Base-by-base conservation (phyloP, 2,888 invertebrate genomes). In the Eustalomyia histrio region DNA sequence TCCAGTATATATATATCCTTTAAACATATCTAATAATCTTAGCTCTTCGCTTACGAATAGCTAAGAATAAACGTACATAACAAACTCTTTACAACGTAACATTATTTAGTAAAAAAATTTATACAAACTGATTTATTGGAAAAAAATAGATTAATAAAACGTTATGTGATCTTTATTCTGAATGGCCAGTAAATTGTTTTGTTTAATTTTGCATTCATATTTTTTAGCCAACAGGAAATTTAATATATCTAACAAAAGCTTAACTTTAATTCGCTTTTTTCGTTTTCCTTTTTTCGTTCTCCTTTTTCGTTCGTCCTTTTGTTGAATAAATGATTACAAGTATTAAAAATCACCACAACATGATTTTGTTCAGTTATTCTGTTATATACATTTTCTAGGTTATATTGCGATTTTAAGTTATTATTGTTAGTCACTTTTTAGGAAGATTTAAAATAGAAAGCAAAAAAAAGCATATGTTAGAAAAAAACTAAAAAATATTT, bases 111-210 rank as follows among this genome's bases (percentile, higher is more conserved):
- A 29, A 29, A 2, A 47, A n/a, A n/a, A 47, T 47, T 2, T 47
- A 47, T n/a, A 47, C 43, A 47, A 47, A 47, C 16, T 6, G 43
- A 47, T 47, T 47, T 47, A 47, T 47, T 47, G 6, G 10, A 39
- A 39, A 14, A 64, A 33, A 65, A 58, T 67, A 47, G 47, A 68
- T 60, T 63, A 50, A 47, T 14, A 35, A 47, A 35, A 55, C 21
- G 35, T 55, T 68, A 29, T 63, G 33, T 63, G 24, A 68, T 57
- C 60, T 53, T 75, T 68, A 33, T 21, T 61, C 55, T 68, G 43
- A 61, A 68, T 68, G 47, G 53, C 16, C 47, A 47, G 61, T 67
- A 75, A 60, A 68, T 68, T 75, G 33, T 64, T 64, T 65, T 65
- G 33, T 58, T 57, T 64, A 65, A 73, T 35, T 50, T 73, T 58